phyloP scores from a whole-genome alignment of 2,888 invertebrate species.

The Thyatira batis region DNA sequence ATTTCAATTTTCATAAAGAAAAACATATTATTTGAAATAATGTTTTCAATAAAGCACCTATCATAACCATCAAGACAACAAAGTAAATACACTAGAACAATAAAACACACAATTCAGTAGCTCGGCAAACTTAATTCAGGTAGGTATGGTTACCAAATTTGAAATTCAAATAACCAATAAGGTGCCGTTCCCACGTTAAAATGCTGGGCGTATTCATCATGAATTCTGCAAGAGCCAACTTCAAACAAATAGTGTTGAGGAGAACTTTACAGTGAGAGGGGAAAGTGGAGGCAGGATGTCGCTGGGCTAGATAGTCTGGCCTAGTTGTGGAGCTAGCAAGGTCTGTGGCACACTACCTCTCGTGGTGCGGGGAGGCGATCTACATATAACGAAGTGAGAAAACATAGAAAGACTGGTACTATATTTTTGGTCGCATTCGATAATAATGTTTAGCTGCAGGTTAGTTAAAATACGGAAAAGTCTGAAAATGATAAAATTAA shows the following conservation, averaged over 20 bases:
- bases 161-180: slow-evolving; percentile 59
- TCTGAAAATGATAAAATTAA: no score
- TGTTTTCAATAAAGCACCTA: no score
- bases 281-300: slow-evolving; percentile 14
- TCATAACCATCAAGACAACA: not conserved
- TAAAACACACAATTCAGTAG: not conserved
- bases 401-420: no score
- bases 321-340: slow-evolving; percentile 18
- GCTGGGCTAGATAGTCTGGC: slow-evolving; percentile 12
- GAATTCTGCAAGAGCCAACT: slow-evolving; percentile 33
- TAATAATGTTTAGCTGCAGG: no score
- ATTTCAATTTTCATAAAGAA: no score
- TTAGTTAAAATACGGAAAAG: no score
- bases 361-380: no score
- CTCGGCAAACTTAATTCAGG: slow-evolving; percentile 7
- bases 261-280: slow-evolving; percentile 28
- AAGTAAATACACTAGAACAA: not conserved
- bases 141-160: slow-evolving; percentile 40
- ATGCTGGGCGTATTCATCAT: slow-evolving; percentile 15
- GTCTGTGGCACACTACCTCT: no score
- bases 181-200: slow-evolving; percentile 38
- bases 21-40: no score
- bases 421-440: no score
- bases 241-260: slow-evolving; percentile 31
- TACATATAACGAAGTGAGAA: no score